Evolutionary conservation across 2,797 vertebrate species (phyloP), one percentile per base, ranked within the genome.

Genomic region (Capromys pilorides): DNA sequence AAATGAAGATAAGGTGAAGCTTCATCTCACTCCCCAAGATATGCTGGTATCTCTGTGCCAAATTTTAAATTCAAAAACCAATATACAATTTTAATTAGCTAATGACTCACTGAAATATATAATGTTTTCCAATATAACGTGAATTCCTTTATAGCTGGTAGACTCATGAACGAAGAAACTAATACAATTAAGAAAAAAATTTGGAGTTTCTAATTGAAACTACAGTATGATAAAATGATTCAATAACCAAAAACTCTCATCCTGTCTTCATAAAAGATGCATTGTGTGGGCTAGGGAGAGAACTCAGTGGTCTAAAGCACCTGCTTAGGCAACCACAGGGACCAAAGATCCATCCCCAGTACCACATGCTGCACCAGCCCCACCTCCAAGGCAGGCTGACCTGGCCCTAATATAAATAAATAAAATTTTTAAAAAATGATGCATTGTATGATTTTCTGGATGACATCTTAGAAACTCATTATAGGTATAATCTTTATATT

Each of bases 1-100:
- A 95, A 96, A 96, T 51, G 36, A 95, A 91, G 90, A 93, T 80
- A 39, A 87, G 49, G 41, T 67, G 59, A 96, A 94, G 88, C 36
- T 94, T 97, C 81, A 97, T 91, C 59, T 96, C 62, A 39, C 71
- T 80, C 13, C 31, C 83, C 67, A 94, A 92, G 82, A 95, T 86
- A 96, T 91, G 71, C n/a, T 95, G 2, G 0, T 62, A 71, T 51
- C 89, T 95, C 66, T 66, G 91, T 36, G 26, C 16, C 79, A 96
- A 95, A 88, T 91, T 93, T 92, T 95, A 97, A 96, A 95, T 86
- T 91, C 90, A 88, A 97, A 95, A 96, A 57, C 22, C 41, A 93
- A 95, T 61, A 86, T 62, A 81, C 19, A 51, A 94, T 54, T 96
- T 95, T 41, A 96, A 96, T 61, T 85, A 80, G 95, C 96, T 86